Evolutionary conservation across 2,888 invertebrate species (phyloP).

Genomic region (Drosophila mimica): DNA sequence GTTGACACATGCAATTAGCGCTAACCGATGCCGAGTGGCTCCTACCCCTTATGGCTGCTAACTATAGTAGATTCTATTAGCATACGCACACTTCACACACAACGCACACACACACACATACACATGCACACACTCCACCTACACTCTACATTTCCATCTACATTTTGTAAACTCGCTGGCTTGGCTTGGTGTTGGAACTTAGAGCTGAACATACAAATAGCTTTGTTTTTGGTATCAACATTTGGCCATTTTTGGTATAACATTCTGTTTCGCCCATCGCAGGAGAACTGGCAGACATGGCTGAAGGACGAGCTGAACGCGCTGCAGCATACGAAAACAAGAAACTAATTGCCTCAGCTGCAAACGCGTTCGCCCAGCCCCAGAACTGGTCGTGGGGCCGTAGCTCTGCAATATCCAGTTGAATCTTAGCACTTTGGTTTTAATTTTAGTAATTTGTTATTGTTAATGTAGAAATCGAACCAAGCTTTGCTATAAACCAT

Average conservation of each 20-base stretch:
- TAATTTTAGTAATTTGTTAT: conserved; percentile 77
- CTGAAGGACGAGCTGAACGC: conserved; percentile 83
- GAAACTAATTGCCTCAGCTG: conserved; percentile 74
- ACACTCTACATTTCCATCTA: conserved; percentile 16
- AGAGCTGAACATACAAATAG: conserved; percentile 23
- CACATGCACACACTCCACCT: conserved; percentile 2
- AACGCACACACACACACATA: conserved; percentile 20
- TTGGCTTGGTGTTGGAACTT: conserved; percentile 66
- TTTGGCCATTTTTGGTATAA: conserved; percentile 48
- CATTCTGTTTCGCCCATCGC: conserved; percentile 64
- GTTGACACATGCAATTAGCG: conserved; percentile 80
- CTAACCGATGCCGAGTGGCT: conserved; percentile 78
- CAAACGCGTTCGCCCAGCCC: conserved; percentile 35
- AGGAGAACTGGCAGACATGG: conserved; percentile 84
- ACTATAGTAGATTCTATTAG: conserved; percentile 73
- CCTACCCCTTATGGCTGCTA: conserved; percentile 56
- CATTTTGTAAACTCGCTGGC: conserved; percentile 49
- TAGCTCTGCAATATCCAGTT: conserved; percentile 53
- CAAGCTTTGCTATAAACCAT: conserved; percentile 42
- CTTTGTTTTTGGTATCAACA: conserved; percentile 42
- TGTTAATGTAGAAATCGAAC: conserved; percentile 69
- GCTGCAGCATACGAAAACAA: conserved; percentile 77
- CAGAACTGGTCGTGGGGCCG: conserved; percentile 18
- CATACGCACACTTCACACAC: conserved; percentile 51
- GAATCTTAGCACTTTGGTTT: conserved; percentile 64